These are phyloP conservation scores for Notospermus geniculatus DNA, from an alignment of 1,140 invertebrate species.

Conservation along the genomic window DNA sequence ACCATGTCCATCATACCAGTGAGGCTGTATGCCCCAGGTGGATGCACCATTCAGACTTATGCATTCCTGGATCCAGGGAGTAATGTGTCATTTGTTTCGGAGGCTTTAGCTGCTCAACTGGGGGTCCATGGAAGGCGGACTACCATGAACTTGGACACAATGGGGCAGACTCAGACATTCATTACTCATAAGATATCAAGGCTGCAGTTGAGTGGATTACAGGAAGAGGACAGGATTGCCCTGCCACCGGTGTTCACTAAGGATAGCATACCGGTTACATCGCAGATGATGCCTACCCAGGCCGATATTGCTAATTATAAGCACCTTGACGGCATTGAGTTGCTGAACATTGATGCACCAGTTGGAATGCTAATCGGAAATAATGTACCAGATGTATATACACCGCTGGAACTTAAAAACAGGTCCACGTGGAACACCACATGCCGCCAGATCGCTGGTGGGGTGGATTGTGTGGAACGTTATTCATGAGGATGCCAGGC, in stretches of 20 bases:
- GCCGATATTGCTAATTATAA: too few relatives aligned
- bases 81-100: neutral
- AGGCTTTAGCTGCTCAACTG: neutral
- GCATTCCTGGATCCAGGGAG: slow-evolving; percentile 1
- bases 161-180: neutral
- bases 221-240: neutral
- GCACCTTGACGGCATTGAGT: neutral
- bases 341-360: neutral
- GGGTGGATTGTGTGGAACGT: neutral
- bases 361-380: neutral
- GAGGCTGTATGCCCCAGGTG: too few relatives aligned
- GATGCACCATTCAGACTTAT: neutral
- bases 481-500: too few relatives aligned
- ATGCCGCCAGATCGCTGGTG: neutral
- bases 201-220: neutral
- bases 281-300: neutral
- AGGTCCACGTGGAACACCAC: neutral
- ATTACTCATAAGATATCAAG: neutral
- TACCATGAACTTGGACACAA: neutral
- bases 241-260: neutral
- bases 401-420: neutral
- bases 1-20: too few relatives aligned
- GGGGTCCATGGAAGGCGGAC: neutral
- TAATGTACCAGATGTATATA: neutral
- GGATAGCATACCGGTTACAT: neutral